These are phyloP conservation scores for Drosophila triauraria DNA, from an alignment of 1,140 invertebrate genomes.

Conservation along the genomic window DNA sequence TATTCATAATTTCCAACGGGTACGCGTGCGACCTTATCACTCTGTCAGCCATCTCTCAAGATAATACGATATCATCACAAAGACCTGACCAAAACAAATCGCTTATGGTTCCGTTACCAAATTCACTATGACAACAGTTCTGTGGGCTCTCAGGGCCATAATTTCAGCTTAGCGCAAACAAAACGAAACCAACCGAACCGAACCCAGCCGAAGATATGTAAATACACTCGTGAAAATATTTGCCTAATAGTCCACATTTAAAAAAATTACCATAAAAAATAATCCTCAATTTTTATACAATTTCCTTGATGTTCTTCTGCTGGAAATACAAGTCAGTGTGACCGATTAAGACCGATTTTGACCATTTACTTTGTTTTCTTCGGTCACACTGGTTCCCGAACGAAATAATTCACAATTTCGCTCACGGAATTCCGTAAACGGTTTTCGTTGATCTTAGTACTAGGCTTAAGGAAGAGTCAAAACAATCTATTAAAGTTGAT, in stretches of 20 bases:
- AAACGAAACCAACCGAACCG: constrained; percentile 21
- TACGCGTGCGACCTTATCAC: constrained; percentile 8
- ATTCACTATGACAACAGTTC: constrained; percentile 22
- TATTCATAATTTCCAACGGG: background rate
- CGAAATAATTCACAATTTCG: too few species aligned
- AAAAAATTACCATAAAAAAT: background rate
- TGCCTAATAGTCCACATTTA: background rate
- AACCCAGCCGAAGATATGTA: constrained; percentile 43
- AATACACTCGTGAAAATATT: constrained; percentile 7
- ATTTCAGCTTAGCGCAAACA: constrained; percentile 53
- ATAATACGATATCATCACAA: constrained; percentile 29
- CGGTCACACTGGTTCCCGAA: too few species aligned
- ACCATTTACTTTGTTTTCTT: too few species aligned
- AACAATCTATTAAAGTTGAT: background rate
- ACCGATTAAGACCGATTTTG: too few species aligned
- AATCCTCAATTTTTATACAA: background rate
- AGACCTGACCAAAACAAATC: constrained; percentile 26
- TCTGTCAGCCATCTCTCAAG: constrained; percentile 8
- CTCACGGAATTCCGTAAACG: too few species aligned
- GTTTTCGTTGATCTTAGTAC: too few species aligned
- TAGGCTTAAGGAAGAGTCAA: background rate
- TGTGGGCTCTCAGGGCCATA: constrained; percentile 49
- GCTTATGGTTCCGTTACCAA: constrained; percentile 18
- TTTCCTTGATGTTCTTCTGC: too few species aligned
- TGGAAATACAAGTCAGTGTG: too few species aligned